Evolutionary conservation across 1,140 invertebrate species (phyloP).

Genomic region (Drosophila simulans): DNA sequence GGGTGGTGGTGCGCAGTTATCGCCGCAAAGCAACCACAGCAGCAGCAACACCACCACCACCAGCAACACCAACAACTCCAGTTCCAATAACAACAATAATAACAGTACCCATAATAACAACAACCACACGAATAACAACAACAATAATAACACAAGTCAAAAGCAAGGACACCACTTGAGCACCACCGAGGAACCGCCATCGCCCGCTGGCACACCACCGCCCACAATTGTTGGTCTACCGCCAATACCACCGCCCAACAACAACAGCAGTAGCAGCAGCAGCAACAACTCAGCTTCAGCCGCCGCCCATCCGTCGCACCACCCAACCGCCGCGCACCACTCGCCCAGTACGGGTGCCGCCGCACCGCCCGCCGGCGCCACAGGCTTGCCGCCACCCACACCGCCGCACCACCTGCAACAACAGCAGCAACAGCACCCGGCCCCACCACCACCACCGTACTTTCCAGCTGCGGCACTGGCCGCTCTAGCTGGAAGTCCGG

Average conservation of each 20-base stretch:
- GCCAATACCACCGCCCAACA: conserved; percentile 1
- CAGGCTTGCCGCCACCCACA: conserved; percentile 13
- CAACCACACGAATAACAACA: conserved; percentile 49
- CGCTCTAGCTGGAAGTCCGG: conserved; percentile 86
- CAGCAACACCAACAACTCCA: conserved; percentile 54
- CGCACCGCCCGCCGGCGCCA: conserved; percentile 13
- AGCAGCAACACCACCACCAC: conserved; percentile 65
- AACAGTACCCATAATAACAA: conserved; percentile 59
- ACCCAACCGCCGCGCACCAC: conserved; percentile 54
- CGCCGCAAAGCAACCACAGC: conserved; percentile 71
- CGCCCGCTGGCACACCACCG: conserved; percentile 39
- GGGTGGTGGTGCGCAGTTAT: conserved; percentile 60
- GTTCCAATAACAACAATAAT: conserved; percentile 51
- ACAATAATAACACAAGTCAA: conserved; percentile 23
- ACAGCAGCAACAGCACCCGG: conserved; percentile 84
- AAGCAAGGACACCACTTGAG: conserved; percentile 32
- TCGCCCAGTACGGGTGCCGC: conserved; percentile 54
- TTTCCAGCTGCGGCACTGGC: conserved; percentile 89
- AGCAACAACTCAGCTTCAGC: conserved; percentile 43
- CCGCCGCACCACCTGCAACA: conserved; percentile 38
- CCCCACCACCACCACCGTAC: conserved; percentile 86
- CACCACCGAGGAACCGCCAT: conserved; percentile 41
- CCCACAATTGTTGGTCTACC: conserved; percentile 19
- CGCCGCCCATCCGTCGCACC: conserved; percentile 45
- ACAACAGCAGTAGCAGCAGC: conserved; percentile 18